Conservation (phyloP, 2,888 invertebrate species). For the Crocallis elinguaria region DNA sequence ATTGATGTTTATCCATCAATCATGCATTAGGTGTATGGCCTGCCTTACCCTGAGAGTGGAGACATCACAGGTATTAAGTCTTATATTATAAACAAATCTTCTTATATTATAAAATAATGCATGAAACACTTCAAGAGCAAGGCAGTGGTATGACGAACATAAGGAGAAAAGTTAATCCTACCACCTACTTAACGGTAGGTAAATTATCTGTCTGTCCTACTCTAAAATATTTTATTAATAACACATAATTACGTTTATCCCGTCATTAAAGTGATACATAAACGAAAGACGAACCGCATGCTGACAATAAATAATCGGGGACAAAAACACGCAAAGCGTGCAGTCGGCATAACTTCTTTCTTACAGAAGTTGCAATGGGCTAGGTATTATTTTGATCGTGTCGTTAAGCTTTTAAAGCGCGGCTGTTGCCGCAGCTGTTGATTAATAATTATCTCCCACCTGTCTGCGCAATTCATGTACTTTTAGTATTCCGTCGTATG, state of each 20-base stretch:
- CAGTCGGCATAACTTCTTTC: slow-evolving; percentile 20
- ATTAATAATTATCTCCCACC: slow-evolving; percentile 71
- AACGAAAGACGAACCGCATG: slow-evolving; percentile 20
- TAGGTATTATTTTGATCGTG: slow-evolving; percentile 55
- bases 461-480: slow-evolving; percentile 55
- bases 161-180: too few species aligned
- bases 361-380: slow-evolving; percentile 42
- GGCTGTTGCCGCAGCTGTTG: slow-evolving; percentile 70
- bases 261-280: slow-evolving; percentile 13
- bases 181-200: too few species aligned
- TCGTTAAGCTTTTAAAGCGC: slow-evolving; percentile 58
- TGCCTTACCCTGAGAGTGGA: too few species aligned
- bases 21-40: too few species aligned
- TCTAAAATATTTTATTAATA: slow-evolving; percentile 21
- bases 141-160: too few species aligned
- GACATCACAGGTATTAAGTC: too few species aligned
- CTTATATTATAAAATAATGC: too few species aligned
- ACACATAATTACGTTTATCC: slow-evolving; percentile 6
- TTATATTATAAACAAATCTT: too few species aligned
- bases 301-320: slow-evolving; percentile 40
- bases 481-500: slow-evolving; percentile 45
- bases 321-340: slow-evolving; percentile 43
- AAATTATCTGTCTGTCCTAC: slow-evolving; percentile 3
- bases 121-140: too few species aligned
- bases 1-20: too few species aligned